Conservation (phyloP, 1,140 invertebrate genomes). For the Rhagoletis pomonella region DNA sequence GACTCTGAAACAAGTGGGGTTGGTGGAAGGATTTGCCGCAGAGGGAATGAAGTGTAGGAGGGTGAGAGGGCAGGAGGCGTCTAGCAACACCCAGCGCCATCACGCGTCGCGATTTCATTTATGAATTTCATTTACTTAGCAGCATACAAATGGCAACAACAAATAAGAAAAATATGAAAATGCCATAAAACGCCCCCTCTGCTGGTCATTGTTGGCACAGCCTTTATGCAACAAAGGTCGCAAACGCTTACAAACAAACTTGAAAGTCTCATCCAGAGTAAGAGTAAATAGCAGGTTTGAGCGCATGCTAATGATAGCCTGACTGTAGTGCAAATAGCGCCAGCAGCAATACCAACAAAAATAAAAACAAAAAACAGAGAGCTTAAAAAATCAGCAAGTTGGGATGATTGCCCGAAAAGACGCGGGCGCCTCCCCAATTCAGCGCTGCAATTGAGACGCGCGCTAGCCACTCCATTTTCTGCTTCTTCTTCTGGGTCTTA, state of each 20-base stretch:
- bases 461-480: no score
- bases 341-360: background rate
- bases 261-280: background rate
- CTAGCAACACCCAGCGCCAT: background rate
- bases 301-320: constrained; percentile 30
- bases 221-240: background rate
- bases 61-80: background rate
- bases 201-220: background rate
- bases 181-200: constrained; percentile 26
- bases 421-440: background rate
- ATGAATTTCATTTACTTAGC: constrained; percentile 25
- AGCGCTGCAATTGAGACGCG: constrained; percentile 12
- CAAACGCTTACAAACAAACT: background rate
- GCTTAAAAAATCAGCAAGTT: background rate
- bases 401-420: background rate
- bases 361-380: background rate
- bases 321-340: constrained; percentile 16
- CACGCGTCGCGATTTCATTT: background rate
- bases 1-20: background rate
- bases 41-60: background rate
- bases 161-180: constrained; percentile 10
- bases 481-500: no score
- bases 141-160: background rate
- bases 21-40: no score
- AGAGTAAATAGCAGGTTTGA: constrained; percentile 19